Base-by-base conservation (phyloP, 1,140 invertebrate species). In the Lepidurus apus region DNA sequence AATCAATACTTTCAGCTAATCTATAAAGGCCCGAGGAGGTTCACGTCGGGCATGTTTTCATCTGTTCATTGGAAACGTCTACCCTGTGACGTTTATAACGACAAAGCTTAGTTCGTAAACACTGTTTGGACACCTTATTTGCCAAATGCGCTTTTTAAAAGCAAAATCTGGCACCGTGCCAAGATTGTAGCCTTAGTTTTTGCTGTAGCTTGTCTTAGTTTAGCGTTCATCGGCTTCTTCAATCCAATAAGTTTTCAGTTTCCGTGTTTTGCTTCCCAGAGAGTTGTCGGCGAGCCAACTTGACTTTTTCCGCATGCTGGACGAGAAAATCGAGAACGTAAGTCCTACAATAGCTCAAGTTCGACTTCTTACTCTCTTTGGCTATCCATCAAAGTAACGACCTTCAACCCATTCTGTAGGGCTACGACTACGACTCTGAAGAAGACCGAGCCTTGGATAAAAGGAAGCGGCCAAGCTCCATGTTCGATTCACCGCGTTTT, bases 291-390 rank as follows among this genome's bases (percentile, higher is more conserved):
- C 89, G 79, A 95, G 93, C 85, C 93, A 95, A 85, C 88, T 93
- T 82, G 93, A 95, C 83, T 95, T 95, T 86, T 95, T 95, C 87
- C 92, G 90, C 84, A 94, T 95, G 92, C 87, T 95, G 81, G 93
- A 95, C 83, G 93, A 94, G 83, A 95, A 94, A 88, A 95, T 95
- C 84, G 92, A 94, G 86, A 92, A 91, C 85, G 93, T 95, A 88
- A 89, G 88, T 87, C 81, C 65, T 34, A 74, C 79, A 80, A 78
- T 76, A 80, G 77, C 74, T 73, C 4, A 13, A 80, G 43, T 77
- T 76, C 21, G 17, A 44, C 7, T 17, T 24, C 21, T 7, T 26
- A 10, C 42, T 9, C 17, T 76, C 26, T 42, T 24, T 43, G 43
- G 34, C 45, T 73, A 13, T 10, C 44, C 42, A 11, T 80, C 21